These are phyloP conservation scores for Sericinus montela DNA, from an alignment of 2,888 invertebrate genomes.

Conservation along the genomic window DNA sequence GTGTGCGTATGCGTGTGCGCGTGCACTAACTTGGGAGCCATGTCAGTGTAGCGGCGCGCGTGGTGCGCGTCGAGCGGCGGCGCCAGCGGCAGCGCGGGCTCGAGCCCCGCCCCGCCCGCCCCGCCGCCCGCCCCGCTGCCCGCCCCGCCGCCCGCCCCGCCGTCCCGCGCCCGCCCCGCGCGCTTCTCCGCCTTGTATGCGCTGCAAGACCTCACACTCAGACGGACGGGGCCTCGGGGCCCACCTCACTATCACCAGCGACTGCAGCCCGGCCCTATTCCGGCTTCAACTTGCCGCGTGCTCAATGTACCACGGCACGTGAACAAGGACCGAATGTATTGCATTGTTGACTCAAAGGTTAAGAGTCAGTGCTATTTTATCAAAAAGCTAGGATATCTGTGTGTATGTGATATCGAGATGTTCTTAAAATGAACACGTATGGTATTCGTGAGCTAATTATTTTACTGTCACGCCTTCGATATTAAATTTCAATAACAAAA, in stretches of 20 bases:
- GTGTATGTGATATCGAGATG: too few species aligned
- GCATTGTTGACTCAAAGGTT: too few species aligned
- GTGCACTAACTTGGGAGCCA: slow-evolving; percentile 90
- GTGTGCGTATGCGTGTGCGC: slow-evolving; percentile 12
- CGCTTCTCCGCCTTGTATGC: slow-evolving; percentile 72
- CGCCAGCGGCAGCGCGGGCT: slow-evolving; percentile 60
- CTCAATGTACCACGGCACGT: too few species aligned
- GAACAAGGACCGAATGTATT: too few species aligned
- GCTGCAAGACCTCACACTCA: slow-evolving; percentile 37
- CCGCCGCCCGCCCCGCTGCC: slow-evolving; percentile 52
- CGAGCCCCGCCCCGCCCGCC: slow-evolving; percentile 52
- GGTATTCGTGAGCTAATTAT: too few species aligned
- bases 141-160: slow-evolving; percentile 41
- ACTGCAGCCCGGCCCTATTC: neutral
- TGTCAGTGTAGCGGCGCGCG: slow-evolving; percentile 88
- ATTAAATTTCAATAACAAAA: too few species aligned
- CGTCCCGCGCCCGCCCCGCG: slow-evolving; percentile 44
- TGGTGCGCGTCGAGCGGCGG: slow-evolving; percentile 77
- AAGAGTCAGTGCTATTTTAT: too few species aligned
- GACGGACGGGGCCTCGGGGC: slow-evolving; percentile 9
- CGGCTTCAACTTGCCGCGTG: neutral
- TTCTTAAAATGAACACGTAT: too few species aligned
- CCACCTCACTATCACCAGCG: slow-evolving; percentile 2
- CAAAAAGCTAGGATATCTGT: too few species aligned
- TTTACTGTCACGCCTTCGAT: too few species aligned